Evolutionary conservation across 2,888 invertebrate genomes (phyloP), one percentile per base, ranked within the genome.

Genomic region (Polyploca ridens): DNA sequence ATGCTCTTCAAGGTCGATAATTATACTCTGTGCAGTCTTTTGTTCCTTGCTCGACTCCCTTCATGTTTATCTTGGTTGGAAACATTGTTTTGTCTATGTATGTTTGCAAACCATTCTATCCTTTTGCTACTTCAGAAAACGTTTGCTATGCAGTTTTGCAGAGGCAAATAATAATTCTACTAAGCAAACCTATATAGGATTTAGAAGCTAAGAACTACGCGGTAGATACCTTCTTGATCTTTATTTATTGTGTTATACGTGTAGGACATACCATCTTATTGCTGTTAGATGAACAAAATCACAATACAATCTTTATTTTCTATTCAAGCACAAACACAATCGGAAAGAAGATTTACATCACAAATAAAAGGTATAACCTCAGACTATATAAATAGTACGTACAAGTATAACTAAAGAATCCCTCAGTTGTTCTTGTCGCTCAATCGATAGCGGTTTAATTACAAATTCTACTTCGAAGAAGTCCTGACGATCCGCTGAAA

Each of bases 1-100:
- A 72, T 83, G 76, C 77, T 78, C 84, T 82, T 90, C 91, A 93
- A 92, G 92, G 93, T 89, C 91, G 87, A 87, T 90, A 90, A 91
- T 88, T 89, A 87, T 84, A 84, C 84, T 82, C 81, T 81, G 80
- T 76, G 73, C 73, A 78, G 78, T 74, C 85, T 84, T 86, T 89
- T 88, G 87, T 87, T 85, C 82, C 71, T 68, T 67, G 69, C 72
- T 76, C 70, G 75, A 72, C 70, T 78, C 75, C 78, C 75, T 82
- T 79, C 77, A 76, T 79, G 78, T 82, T 80, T 82, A 73, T 69
- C 70, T 70, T 72, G 58, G 63, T 62, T 73, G 66, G 72, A 77
- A 76, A 77, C 69, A 78, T 70, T 77, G 73, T 77, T 74, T 76
- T 77, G 70, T 75, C 66, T 66, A 65, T 60, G 44, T 65, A 62